Evolutionary conservation across 2,888 invertebrate genomes (phyloP), one percentile per base, ranked within the genome.

Genomic region (Calameuta filiformis): DNA sequence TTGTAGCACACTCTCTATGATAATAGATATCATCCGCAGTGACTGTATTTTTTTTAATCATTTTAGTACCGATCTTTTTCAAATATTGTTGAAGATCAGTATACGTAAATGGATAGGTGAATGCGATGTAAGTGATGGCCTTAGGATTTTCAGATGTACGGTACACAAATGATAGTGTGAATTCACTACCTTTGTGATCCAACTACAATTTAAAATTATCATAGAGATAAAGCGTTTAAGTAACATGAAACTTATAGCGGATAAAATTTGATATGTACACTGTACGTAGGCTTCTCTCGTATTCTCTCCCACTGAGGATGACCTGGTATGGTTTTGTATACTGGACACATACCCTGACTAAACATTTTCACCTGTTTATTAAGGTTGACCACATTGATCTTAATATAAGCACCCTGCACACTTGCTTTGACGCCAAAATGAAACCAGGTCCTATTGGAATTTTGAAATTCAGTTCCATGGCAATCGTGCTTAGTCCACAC

Each of bases 381-480:
- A 83, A 98, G 92, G 92, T 98, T 97, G 89, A 97, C 95, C 78
- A 98, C 93, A 91, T 97, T 97, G 83, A 98, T 93, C 91, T 96
- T 96, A 84, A 97, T 94, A 86, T 94, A 89, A 75, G 93, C 89
- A 82, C 93, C 93, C 37, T 94, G 92, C 83, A 92, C 92, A 77
- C 90, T 88, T 3, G 93, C 94, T 87, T 94, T 94, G 75, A 98
- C 92, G 12, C 97, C 97, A 92, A 98, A 98, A 91, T 97, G 96
- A 92, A 98, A 98, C 98, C 98, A 98, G 1, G 98, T 97, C 82
- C 97, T 93, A 91, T 97, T 97, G 76, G 95, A 96, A 93, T 97
- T 98, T 91, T 97, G 96, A 93, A 94, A 97, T 86, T 95, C 95
- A 0, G 97, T 97, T 35, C 96, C 97, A 73, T 94, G 95, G 92